Base-by-base conservation (phyloP, 2,797 vertebrate species). In the Calcarius lapponicus region DNA sequence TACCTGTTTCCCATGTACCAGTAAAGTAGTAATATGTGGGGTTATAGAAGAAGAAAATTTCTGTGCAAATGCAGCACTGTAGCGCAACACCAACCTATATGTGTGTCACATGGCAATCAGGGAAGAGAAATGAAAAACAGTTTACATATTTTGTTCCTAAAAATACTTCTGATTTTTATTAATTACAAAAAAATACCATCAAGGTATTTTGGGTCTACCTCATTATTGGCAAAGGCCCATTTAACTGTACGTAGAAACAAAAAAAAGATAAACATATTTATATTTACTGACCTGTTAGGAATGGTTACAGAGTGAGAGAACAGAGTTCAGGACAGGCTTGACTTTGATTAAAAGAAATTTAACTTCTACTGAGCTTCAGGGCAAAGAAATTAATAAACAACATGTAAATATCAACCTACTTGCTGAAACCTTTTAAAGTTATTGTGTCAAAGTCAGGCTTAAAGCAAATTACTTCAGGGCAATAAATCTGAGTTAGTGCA, bases 1-100 rank as follows among this genome's bases (percentile, higher is more conserved):
- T 99, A 99, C 99, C 99, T 99, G 99, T 97, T 99, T 99, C 97
- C 99, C 99, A 95, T 99, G 98, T 98, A 99, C 99, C 98, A 99
- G 97, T 95, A 99, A 98, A 94, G 99, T 99, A 96, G 99, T 99
- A 98, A 99, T 98, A 98, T 99, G 99, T 93, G 99, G 99, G 90
- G 99, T 98, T 98, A 99, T 99, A 98, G 98, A 99, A 98, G 99
- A 98, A 97, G 99, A 98, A 96, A 98, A 98, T 98, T 98, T 99
- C 99, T 99, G 98, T 96, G 97, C 98, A 98, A 98, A 98, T 91
- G 98, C 98, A 91, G 99, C 99, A 95, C 98, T 97, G 54, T 98
- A 98, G 96, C 99, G 99, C 86, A 99, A 98, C 97, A 98, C 98
- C 98, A 99, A 98, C 99, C 99, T 99, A 98, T 99, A 97, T 73